A percentile compares a stretch with the other conserved stretches of the same genome.
Conservation (phyloP, 2,888 invertebrate genomes). For the Ophioninae sp. region DNA sequence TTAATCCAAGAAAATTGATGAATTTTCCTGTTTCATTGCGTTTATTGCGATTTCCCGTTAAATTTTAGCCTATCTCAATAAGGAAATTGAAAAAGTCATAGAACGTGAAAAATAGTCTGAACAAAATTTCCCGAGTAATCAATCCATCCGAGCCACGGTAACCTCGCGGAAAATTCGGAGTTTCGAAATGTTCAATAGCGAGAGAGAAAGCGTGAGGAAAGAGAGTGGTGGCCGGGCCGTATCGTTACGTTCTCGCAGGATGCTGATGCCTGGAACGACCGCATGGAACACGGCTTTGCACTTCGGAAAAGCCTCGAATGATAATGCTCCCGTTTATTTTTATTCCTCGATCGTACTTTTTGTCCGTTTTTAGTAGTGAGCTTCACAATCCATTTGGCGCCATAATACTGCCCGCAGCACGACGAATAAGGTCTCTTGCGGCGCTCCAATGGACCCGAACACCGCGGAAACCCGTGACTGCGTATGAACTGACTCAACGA, state of each 20-base stretch:
- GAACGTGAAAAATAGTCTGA: background rate
- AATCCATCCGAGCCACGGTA: slow-evolving; percentile 28
- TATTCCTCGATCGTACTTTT: slow-evolving; percentile 27
- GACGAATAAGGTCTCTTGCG: slow-evolving; percentile 30
- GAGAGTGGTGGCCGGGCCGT: slow-evolving; percentile 36
- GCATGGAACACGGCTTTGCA: slow-evolving; percentile 65
- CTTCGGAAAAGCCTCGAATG: slow-evolving; percentile 59
- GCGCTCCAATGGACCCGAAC: slow-evolving; percentile 42
- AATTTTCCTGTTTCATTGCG: no score
- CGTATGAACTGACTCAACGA: slow-evolving; percentile 35
- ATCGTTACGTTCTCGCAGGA: slow-evolving; percentile 45
- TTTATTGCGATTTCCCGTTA: no score
- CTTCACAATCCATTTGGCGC: slow-evolving; percentile 55
- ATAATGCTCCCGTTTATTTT: slow-evolving; percentile 60
- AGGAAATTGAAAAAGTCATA: background rate
- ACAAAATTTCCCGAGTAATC: slow-evolving; percentile 42
- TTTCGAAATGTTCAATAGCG: slow-evolving; percentile 57
- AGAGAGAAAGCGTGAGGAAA: slow-evolving; percentile 14
- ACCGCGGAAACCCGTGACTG: slow-evolving; percentile 11
- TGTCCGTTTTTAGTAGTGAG: slow-evolving; percentile 28
- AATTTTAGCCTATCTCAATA: background rate
- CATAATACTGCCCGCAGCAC: slow-evolving; percentile 46
- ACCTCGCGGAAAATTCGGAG: slow-evolving; percentile 45
- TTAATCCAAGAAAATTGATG: no score
- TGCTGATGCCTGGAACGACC: slow-evolving; percentile 61